Evolutionary conservation across 2,113 vertebrate species (phyloP).

Genomic region (Columba livia): DNA sequence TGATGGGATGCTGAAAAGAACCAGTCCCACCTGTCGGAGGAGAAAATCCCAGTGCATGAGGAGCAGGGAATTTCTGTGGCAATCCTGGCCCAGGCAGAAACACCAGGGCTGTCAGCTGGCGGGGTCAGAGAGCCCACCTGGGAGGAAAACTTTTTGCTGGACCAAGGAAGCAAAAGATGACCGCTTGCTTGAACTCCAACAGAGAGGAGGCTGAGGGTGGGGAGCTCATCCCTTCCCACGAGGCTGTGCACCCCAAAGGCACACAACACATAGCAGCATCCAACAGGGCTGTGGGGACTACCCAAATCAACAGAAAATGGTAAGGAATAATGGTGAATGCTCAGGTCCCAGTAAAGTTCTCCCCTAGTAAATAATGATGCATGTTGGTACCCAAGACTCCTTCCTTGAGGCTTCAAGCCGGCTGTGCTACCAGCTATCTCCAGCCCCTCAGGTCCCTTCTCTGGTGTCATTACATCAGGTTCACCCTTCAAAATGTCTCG

Average conservation of each 20-base stretch:
- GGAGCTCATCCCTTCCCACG: accelerated
- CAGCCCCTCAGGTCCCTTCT: not conserved
- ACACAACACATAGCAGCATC: not conserved
- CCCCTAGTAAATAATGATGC: not conserved
- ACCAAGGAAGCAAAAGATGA: not conserved
- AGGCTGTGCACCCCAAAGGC: not conserved
- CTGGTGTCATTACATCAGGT: not conserved
- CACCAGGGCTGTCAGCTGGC: accelerated
- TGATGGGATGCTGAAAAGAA: not conserved
- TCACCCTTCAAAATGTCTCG: not conserved
- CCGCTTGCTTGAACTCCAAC: not conserved
- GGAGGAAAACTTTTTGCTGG: not conserved
- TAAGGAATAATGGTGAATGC: not conserved
- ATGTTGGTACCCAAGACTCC: not conserved
- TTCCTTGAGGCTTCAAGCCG: not conserved
- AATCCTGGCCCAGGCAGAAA: not conserved
- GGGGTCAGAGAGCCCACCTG: not conserved
- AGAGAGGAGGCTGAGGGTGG: not conserved
- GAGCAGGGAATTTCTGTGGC: not conserved
- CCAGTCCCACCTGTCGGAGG: not conserved
- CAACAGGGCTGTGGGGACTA: not conserved
- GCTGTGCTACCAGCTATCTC: not conserved
- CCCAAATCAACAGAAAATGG: not conserved
- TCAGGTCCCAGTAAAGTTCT: not conserved
- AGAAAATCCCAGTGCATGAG: not conserved